Conservation (phyloP, 2,797 vertebrate species). For the Distichodus sexfasciatus region DNA sequence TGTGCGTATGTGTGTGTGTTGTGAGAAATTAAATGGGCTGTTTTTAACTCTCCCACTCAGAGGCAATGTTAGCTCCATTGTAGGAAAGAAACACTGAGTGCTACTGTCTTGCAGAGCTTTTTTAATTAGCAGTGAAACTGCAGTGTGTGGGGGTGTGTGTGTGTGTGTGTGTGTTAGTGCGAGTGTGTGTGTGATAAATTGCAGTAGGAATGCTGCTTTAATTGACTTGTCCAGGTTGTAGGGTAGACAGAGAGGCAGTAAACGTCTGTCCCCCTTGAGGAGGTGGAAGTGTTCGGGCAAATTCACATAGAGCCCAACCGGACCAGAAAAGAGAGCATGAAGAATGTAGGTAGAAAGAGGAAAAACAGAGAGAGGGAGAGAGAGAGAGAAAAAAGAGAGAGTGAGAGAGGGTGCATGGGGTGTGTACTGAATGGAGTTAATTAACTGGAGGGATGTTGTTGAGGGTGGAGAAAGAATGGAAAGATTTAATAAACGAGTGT, state of each 20-base stretch:
- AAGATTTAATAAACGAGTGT: slow-evolving; percentile 7
- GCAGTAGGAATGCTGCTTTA: background rate
- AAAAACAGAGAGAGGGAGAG: no score
- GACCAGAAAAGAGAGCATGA: no score
- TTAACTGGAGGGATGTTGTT: background rate
- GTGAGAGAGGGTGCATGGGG: no score
- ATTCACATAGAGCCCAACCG: no score
- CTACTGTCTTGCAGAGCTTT: background rate
- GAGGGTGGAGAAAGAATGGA: background rate
- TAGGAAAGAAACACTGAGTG: background rate
- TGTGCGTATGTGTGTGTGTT: background rate
- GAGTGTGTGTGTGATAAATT: background rate
- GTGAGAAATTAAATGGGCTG: no score
- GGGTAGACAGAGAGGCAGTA: background rate
- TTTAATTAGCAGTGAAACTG: no score
- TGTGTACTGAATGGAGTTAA: background rate
- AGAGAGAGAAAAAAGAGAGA: background rate
- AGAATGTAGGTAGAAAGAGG: no score
- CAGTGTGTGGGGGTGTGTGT: background rate
- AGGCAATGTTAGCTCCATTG: no score
- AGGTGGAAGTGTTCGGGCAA: no score
- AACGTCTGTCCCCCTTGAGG: background rate
- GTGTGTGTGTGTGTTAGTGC: background rate
- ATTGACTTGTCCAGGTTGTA: background rate
- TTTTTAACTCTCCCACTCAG: no score